Evolutionary conservation across 2,797 vertebrate species (phyloP), one percentile per base, ranked within the genome.

Genomic region (Margarornis squamiger): DNA sequence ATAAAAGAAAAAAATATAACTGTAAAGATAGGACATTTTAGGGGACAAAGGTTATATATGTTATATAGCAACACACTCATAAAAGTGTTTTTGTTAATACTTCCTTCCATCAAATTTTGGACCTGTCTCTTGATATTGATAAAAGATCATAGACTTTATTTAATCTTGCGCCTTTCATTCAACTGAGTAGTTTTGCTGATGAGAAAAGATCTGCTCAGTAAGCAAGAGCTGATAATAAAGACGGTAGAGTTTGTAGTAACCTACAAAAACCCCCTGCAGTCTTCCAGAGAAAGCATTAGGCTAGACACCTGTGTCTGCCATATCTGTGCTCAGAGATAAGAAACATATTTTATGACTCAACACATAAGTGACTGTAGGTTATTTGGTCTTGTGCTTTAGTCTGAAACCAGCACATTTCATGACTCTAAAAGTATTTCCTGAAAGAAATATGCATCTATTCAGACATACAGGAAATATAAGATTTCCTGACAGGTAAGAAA

Each of bases 291-390:
- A 76, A 34, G 11, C n/a, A 7, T 54, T 92, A 68, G 62, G 9
- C 32, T 46, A 32, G 51, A 54, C 70, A 82, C 27, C 30, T 66
- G 4, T 43, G 68, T 78, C 36, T 92, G 43, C 27, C 5, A 7
- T 58, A 59, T 62, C 83, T 92, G 71, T 82, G 48, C 71, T 73
- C 18, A 73, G 55, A 94, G 89, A 89, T 93, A 95, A 88, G 71
- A 63, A 79, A 70, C 73, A 34, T 54, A 75, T 48, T 84, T 79
- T 66, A 32, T 48, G 46, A 48, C 48, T 92, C 19, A 57, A 70
- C 24, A 61, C 11, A 1, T 39, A 78, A 81, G n/a, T 90, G 61
- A 61, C 38, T 26, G 0, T 52, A 49, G 21, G 41, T 90, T 88
- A 65, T 86, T 80, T 88, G 65, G 34, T 41, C 51, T 85, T 79